Conservation (phyloP, 2,888 invertebrate genomes). For the Tipula helvola region DNA sequence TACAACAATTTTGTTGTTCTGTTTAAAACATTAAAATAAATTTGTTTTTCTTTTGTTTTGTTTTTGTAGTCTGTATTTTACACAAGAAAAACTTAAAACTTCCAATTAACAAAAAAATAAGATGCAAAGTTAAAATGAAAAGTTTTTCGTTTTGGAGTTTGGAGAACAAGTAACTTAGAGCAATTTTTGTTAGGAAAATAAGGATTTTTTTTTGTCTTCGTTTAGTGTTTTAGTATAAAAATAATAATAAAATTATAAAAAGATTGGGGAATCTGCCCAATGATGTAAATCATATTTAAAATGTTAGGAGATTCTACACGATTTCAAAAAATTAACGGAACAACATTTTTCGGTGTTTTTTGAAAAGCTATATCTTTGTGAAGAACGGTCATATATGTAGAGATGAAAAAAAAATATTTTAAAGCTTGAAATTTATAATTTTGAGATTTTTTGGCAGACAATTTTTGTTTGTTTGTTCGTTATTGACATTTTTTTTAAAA, state of each 20-base stretch:
- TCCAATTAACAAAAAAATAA: not conserved
- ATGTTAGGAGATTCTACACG: no score
- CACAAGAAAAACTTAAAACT: not conserved
- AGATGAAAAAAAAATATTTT: no score
- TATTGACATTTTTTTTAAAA: no score
- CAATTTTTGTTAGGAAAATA: not conserved
- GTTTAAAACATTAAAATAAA: not conserved
- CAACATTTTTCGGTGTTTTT: no score
- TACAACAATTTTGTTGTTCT: not conserved
- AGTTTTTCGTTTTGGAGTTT: not conserved
- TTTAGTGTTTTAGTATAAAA: not conserved
- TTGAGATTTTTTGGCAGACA: no score
- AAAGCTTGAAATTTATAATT: no score
- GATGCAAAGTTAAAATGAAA: not conserved
- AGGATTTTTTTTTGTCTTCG: not conserved
- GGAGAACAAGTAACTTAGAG: not conserved
- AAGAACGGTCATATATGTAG: no score
- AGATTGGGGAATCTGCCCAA: not conserved
- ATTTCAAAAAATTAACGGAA: no score
- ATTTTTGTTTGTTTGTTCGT: no score
- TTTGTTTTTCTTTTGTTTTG: not conserved
- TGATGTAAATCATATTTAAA: not conserved
- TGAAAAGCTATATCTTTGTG: no score
- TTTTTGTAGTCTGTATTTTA: not conserved
- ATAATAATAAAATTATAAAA: not conserved